Conservation (phyloP, 2,113 vertebrate species). For the Xenopus tropicalis region DNA sequence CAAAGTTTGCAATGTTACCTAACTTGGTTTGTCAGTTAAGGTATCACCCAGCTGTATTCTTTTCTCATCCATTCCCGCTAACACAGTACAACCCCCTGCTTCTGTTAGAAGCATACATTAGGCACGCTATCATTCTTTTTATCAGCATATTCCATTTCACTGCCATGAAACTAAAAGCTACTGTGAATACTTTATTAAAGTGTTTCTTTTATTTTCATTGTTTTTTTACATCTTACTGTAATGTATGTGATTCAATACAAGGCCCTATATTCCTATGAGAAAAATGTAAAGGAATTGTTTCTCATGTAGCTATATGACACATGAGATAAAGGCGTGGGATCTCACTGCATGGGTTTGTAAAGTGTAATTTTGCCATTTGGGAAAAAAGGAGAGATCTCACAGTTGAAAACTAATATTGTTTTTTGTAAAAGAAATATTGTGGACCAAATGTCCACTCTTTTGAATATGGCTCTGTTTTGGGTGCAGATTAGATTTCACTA, state of each 20-base stretch:
- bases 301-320: neutral
- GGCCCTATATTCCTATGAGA: neutral
- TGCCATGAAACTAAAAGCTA: neutral
- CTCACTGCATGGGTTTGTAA: neutral
- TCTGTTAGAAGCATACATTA: too few species aligned
- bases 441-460: constrained; percentile 2
- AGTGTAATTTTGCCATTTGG: neutral
- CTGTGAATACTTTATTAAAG: neutral
- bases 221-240: too few species aligned
- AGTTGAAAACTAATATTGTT: neutral
- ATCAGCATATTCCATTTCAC: neutral
- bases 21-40: too few species aligned
- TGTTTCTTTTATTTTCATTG: neutral
- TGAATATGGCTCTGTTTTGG: constrained; percentile 8
- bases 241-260: neutral
- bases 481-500: constrained; percentile 31
- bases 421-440: constrained; percentile 12
- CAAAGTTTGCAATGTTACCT: too few species aligned
- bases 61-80: neutral
- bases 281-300: constrained; percentile 6
- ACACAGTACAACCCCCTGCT: neutral
- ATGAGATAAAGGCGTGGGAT: neutral
- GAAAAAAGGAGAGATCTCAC: neutral
- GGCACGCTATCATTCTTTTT: neutral
- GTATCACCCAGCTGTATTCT: too few species aligned